Evolutionary conservation across 1,140 invertebrate genomes (phyloP).

Genomic region (Drosophila pseudoananassae): DNA sequence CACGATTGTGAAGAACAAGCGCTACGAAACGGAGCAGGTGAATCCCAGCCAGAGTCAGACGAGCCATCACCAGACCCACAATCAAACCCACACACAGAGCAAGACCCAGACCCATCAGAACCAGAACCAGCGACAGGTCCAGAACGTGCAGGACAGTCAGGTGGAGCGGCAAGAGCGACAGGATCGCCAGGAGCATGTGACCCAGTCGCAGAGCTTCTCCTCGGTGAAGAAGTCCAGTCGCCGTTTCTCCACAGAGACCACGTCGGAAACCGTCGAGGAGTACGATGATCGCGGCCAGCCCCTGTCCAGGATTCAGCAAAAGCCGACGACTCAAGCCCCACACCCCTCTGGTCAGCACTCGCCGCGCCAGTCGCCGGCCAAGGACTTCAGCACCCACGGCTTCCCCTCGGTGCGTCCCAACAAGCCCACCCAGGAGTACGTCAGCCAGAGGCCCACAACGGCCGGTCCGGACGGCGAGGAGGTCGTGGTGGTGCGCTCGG

Average conservation of each 20-base stretch:
- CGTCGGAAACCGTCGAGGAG: conserved; percentile 75
- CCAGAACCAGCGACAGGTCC: conserved; percentile 38
- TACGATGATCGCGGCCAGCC: conserved; percentile 54
- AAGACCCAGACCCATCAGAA: conserved; percentile 25
- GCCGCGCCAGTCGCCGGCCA: conserved; percentile 12
- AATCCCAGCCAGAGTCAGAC: conserved; percentile 35
- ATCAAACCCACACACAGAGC: conserved; percentile 32
- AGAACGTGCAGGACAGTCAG: conserved; percentile 50
- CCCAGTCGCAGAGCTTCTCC: conserved; percentile 70
- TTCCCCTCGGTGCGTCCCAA: conserved; percentile 78
- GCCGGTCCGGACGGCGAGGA: conserved; percentile 58
- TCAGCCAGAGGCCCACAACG: conserved; percentile 51
- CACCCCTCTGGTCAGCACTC: conserved; percentile 21
- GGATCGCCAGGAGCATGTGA: conserved; percentile 50
- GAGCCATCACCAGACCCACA: conserved; percentile 30
- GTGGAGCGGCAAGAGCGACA: conserved; percentile 49
- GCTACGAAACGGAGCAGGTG: conserved; percentile 86
- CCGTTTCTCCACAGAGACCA: conserved; percentile 76
- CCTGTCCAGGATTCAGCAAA: conserved; percentile 15
- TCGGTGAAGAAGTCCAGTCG: conserved; percentile 75
- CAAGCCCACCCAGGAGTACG: conserved; percentile 75
- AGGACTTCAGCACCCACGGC: conserved; percentile 77
- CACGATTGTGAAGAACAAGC: conserved; percentile 87
- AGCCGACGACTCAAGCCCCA: conserved; percentile 4
- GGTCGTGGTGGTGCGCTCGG: conserved; percentile 57